Percentiles rank a stretch among this genome's conserved stretches.
These are phyloP conservation scores for Zaprionus obscuricornis DNA, from an alignment of 2,888 invertebrate species.

Conservation along the genomic window DNA sequence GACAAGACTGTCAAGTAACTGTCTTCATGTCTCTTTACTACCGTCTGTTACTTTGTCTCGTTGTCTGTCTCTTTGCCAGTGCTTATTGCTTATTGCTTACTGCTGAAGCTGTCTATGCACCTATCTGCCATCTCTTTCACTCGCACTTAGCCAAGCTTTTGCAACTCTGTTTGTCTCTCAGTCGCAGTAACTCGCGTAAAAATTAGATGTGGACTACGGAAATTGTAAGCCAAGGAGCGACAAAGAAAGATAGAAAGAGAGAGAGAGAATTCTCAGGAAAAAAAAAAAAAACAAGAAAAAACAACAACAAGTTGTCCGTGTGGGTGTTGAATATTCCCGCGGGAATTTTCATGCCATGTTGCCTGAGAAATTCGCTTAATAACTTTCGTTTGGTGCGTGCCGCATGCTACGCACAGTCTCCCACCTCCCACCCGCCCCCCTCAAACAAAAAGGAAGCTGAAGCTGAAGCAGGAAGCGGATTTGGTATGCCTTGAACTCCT, in stretches of 20 bases:
- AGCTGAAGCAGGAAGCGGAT: slow-evolving; percentile 42
- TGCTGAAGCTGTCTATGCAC: too few relatives aligned
- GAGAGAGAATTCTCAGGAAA: neutral
- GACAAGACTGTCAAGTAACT: slow-evolving; percentile 72
- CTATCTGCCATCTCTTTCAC: too few relatives aligned
- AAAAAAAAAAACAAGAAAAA: neutral
- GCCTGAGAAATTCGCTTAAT: slow-evolving; percentile 77
- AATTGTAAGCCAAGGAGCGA: slow-evolving; percentile 31
- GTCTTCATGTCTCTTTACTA: slow-evolving; percentile 12
- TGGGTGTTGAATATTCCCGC: slow-evolving; percentile 69
- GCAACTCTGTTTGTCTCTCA: neutral
- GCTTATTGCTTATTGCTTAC: too few relatives aligned
- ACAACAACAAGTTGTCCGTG: slow-evolving; percentile 30
- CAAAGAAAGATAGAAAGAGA: neutral
- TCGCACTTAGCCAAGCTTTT: too few relatives aligned
- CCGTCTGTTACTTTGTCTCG: slow-evolving; percentile 27
- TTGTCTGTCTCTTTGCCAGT: slow-evolving; percentile 3
- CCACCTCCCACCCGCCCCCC: neutral
- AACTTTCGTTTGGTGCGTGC: slow-evolving; percentile 63
- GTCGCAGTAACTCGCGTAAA: slow-evolving; percentile 17
- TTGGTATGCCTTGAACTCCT: slow-evolving; percentile 25
- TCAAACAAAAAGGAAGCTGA: too few relatives aligned
- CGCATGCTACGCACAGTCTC: slow-evolving; percentile 2
- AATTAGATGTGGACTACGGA: slow-evolving; percentile 47
- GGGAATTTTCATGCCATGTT: slow-evolving; percentile 72